phyloP scores from a whole-genome alignment of 2,113 vertebrate genomes.

The Gavialis gangeticus region DNA sequence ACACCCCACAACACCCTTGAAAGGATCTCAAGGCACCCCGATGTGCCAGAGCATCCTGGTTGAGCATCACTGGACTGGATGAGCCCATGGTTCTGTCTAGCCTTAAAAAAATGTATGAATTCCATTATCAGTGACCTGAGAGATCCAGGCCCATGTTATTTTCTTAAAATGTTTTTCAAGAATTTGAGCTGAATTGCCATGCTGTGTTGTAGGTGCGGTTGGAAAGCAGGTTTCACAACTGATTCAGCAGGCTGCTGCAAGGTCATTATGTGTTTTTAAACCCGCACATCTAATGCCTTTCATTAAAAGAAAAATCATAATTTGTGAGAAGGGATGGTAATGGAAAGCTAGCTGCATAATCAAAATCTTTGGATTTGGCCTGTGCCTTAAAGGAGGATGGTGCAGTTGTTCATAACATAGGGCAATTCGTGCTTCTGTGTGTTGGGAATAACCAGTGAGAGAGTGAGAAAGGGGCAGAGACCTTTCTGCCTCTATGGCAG shows the following conservation, averaged over 20 bases:
- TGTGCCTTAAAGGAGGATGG: too few relatives aligned
- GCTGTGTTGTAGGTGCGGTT: background rate
- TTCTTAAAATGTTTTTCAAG: background rate
- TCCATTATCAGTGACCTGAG: background rate
- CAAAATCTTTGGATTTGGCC: too few relatives aligned
- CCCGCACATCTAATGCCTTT: background rate
- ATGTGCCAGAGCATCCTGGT: too few relatives aligned
- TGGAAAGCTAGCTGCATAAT: too few relatives aligned
- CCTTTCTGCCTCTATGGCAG: background rate
- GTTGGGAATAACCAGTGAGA: background rate
- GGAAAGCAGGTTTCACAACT: background rate
- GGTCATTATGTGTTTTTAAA: background rate
- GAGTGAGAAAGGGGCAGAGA: background rate
- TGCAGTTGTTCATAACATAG: background rate
- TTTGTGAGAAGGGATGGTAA: too few relatives aligned
- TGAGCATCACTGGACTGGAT: background rate
- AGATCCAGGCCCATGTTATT: background rate
- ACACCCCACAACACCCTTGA: too few relatives aligned
- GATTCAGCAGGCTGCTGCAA: background rate
- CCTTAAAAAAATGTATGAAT: background rate
- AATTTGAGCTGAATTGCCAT: accelerated
- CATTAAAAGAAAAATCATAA: background rate
- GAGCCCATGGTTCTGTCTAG: background rate
- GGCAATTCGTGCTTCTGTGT: background rate
- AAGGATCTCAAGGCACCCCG: too few relatives aligned